Conservation (phyloP, 2,113 vertebrate species). For the Acrocephalus kingi region DNA sequence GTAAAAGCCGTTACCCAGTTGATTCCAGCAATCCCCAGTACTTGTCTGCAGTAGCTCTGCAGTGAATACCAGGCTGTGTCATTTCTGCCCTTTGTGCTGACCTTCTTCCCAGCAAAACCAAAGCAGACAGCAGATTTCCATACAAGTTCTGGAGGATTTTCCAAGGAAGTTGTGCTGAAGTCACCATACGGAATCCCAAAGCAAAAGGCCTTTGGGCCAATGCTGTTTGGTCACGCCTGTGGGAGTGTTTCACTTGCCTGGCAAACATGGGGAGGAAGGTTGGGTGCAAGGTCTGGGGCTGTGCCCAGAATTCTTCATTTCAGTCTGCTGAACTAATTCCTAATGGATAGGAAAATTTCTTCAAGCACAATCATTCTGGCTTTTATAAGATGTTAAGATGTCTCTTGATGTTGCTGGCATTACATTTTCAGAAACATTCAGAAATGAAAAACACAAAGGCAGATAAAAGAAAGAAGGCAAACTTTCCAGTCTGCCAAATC, state of each 20-base stretch:
- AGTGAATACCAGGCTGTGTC: too few species aligned
- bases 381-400: neutral
- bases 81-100: neutral
- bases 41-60: neutral
- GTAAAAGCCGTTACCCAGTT: neutral
- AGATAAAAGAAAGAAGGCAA: neutral
- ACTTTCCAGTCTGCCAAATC: neutral
- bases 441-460: neutral
- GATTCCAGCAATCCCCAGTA: neutral
- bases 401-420: neutral
- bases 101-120: neutral
- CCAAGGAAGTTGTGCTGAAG: neutral
- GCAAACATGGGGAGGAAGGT: fast-evolving
- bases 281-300: neutral
- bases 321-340: neutral
- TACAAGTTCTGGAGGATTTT: neutral
- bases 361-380: neutral
- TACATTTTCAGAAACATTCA: neutral
- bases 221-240: neutral
- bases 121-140: neutral
- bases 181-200: neutral
- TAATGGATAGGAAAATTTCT: neutral
- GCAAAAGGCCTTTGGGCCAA: neutral
- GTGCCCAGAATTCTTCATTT: neutral
- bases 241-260: neutral